Conservation (phyloP, 2,797 vertebrate species). For the Numenius phaeopus region DNA sequence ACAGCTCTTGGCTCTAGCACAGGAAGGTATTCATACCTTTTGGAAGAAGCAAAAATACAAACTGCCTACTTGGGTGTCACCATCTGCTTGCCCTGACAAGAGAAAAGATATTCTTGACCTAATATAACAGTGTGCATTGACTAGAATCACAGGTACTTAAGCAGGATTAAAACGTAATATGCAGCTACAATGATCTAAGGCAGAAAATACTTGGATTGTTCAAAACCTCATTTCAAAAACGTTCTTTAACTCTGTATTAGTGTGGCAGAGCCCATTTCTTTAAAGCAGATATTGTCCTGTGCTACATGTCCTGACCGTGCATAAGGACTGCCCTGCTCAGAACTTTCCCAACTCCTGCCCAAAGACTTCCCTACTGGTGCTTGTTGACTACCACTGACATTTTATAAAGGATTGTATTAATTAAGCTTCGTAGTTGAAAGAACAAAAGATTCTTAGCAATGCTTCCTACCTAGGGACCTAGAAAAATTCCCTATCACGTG, state of each 20-base stretch:
- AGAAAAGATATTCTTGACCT: background rate
- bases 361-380: background rate
- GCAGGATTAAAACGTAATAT: slow-evolving; percentile 4
- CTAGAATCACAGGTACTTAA: background rate
- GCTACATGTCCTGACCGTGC: background rate
- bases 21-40: background rate
- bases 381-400: background rate
- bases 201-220: background rate
- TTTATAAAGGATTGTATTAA: background rate
- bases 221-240: background rate
- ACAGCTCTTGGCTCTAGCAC: background rate
- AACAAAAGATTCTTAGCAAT: background rate
- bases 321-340: background rate
- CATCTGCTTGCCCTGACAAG: background rate
- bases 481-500: background rate
- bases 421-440: background rate
- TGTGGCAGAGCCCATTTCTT: background rate
- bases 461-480: background rate
- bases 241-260: background rate
- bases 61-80: background rate
- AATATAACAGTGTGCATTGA: background rate
- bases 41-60: background rate
- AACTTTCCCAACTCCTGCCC: background rate
- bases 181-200: background rate
- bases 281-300: background rate